Base-by-base conservation (phyloP, 2,888 invertebrate genomes). In the Formica aserva region DNA sequence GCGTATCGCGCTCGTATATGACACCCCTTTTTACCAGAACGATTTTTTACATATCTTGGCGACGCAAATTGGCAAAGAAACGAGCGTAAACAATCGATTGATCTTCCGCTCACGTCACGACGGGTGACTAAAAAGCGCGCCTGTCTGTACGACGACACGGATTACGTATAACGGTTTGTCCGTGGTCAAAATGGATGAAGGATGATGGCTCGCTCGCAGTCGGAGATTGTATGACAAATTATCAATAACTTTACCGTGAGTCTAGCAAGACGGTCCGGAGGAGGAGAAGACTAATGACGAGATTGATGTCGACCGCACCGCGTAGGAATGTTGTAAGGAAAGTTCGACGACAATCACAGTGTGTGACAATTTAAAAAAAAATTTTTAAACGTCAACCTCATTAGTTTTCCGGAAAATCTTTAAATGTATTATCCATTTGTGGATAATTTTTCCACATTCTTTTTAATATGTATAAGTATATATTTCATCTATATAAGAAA, bases 211-310 rank as follows among this genome's bases (percentile, higher is more conserved):
- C 76, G 86, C 63, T 83, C 76, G 85, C 86, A 81, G 92, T 89
- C 81, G 86, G 87, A 88, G 90, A 89, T 89, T 87, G 83, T 83
- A 87, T 92, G 92, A 92, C 91, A 91, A 92, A 92, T 92, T 92
- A 92, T 92, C 92, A 92, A 91, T 92, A 92, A 92, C 89, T 91
- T 87, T 77, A 77, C 83, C 82, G 72, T 78, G 85, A 88, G 88
- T 90, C 87, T 86, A 88, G 91, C 90, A 84, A 87, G 90, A 87
- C 83, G 76, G 86, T 81, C 67, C 81, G 66, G 45, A 78, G 55
- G 81, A 60, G 84, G 82, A 80, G 87, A 92, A 91, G 92, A 92
- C 91, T 91, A 91, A 92, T 91, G 91, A 89, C 85, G 86, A 87
- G 86, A 90, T 91, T 88, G 90, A 90, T 90, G 90, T 89, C 86